Percentiles rank a stretch among this genome's conserved stretches.
Conservation (phyloP, 2,113 vertebrate genomes). For the Amphiprion percula region DNA sequence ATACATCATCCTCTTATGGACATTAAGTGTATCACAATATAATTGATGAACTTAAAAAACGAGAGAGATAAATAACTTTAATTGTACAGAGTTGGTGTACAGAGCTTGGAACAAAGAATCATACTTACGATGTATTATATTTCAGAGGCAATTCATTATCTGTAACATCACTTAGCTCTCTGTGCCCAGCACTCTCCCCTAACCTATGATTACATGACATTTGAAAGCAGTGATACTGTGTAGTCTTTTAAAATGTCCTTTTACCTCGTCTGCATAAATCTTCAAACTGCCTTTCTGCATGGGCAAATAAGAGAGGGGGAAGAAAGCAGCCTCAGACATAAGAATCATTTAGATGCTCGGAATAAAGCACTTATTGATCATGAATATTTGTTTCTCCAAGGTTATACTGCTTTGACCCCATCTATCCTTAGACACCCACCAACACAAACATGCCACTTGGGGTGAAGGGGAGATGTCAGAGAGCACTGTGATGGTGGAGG, state of each 20-base stretch:
- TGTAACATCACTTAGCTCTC: constrained; percentile 78
- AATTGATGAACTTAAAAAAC: constrained; percentile 88
- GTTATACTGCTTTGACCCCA: constrained; percentile 80
- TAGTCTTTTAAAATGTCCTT: constrained; percentile 79
- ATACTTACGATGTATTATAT: constrained; percentile 79
- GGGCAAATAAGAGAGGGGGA: constrained; percentile 37
- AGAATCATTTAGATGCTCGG: constrained; percentile 82
- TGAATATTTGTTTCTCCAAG: constrained; percentile 87
- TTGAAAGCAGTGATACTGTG: constrained; percentile 78
- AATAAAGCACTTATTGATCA: constrained; percentile 86
- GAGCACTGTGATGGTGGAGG: constrained; percentile 50
- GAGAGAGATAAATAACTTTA: constrained; percentile 89
- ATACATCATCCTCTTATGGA: constrained; percentile 98
- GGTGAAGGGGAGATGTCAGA: constrained; percentile 73
- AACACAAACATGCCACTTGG: constrained; percentile 76
- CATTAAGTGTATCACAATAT: constrained; percentile 89
- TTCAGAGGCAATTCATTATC: constrained; percentile 83
- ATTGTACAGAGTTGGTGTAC: constrained; percentile 84
- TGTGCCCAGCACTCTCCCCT: constrained; percentile 70
- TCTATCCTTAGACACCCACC: constrained; percentile 77
- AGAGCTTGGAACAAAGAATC: constrained; percentile 80
- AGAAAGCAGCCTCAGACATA: constrained; percentile 59
- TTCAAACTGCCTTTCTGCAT: constrained; percentile 62
- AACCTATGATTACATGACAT: constrained; percentile 84
- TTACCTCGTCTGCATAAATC: constrained; percentile 80